phyloP scores from a whole-genome alignment of 2,113 vertebrate species.

The Pedionomus torquatus region DNA sequence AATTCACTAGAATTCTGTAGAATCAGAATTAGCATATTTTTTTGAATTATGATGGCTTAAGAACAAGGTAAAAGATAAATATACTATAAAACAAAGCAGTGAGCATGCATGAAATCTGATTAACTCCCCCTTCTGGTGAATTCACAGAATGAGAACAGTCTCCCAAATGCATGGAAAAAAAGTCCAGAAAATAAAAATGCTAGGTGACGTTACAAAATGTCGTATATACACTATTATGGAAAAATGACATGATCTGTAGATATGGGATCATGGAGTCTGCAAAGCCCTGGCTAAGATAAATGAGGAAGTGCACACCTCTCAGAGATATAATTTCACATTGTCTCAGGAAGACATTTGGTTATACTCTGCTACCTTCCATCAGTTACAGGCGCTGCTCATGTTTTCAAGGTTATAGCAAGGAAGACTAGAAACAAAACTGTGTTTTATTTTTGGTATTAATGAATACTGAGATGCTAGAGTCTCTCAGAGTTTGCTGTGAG shows the following conservation, averaged over 20 bases:
- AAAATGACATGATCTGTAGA: neutral
- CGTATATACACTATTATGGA: neutral
- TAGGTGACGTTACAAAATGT: neutral
- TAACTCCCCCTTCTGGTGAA: neutral
- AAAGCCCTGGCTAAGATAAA: neutral
- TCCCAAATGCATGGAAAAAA: neutral
- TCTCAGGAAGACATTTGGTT: neutral
- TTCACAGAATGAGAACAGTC: neutral
- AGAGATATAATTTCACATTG: neutral
- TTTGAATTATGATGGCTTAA: neutral
- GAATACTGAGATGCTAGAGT: neutral
- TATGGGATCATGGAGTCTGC: neutral
- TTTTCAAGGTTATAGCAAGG: constrained; percentile 34
- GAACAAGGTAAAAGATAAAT: neutral
- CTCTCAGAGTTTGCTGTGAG: neutral
- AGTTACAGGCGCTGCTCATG: neutral
- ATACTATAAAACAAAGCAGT: neutral
- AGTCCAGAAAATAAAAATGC: neutral
- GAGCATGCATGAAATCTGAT: neutral
- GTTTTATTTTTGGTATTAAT: constrained; percentile 15
- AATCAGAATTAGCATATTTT: neutral
- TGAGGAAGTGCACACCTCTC: neutral
- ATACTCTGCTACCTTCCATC: constrained; percentile 9
- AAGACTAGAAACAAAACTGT: neutral
- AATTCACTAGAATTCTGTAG: neutral